Conservation (phyloP, 2,888 invertebrate species). For the Sycophila texana region DNA sequence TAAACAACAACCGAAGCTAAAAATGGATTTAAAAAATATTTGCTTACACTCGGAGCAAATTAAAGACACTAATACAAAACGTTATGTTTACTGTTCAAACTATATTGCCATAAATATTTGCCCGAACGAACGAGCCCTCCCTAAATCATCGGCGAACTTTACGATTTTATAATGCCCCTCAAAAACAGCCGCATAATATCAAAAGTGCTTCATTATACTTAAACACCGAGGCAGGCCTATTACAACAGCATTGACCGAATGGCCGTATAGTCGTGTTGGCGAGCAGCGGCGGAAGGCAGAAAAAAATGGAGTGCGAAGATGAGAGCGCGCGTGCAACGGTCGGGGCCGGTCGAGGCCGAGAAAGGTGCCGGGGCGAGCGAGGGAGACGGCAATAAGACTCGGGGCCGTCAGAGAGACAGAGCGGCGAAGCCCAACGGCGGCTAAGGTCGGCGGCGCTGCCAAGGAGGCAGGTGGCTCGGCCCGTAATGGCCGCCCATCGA, state of each 20-base stretch:
- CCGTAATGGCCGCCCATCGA: constrained; percentile 71
- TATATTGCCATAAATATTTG: no score
- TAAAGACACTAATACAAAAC: no score
- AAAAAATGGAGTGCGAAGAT: constrained; percentile 56
- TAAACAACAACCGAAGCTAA: no score
- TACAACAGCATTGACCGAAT: constrained; percentile 35
- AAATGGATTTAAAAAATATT: no score
- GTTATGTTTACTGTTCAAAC: no score
- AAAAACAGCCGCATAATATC: constrained; percentile 2
- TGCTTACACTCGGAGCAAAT: no score
- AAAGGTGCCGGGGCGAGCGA: neutral
- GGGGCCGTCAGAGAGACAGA: constrained; percentile 14
- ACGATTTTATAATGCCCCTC: constrained; percentile 34
- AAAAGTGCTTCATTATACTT: constrained; percentile 55
- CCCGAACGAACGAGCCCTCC: neutral
- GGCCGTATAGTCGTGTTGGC: neutral
- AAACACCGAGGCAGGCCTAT: constrained; percentile 41
- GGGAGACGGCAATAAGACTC: constrained; percentile 8
- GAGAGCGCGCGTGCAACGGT: constrained; percentile 50
- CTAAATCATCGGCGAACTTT: constrained; percentile 31
- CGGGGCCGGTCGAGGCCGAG: constrained; percentile 16
- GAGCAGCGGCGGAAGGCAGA: constrained; percentile 4
- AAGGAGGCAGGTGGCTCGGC: constrained; percentile 71
- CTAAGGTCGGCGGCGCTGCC: constrained; percentile 59
- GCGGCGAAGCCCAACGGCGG: constrained; percentile 55